phyloP scores from a whole-genome alignment of 92 coral and sea anemone genomes.

The Actinostola sp. region DNA sequence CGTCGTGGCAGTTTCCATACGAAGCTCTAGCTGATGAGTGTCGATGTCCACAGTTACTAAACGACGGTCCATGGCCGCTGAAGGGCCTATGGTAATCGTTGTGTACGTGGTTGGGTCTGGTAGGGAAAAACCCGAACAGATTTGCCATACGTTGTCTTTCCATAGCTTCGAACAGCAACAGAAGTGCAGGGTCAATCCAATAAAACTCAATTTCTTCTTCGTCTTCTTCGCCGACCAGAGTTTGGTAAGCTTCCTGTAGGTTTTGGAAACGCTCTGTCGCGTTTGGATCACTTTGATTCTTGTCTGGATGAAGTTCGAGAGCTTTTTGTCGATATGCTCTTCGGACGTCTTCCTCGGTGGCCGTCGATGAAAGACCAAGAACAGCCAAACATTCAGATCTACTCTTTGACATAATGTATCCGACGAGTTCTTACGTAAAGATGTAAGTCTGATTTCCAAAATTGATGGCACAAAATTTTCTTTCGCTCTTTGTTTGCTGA shows the following conservation, averaged over 20 bases:
- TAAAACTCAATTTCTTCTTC: background rate
- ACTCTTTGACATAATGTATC: constrained; percentile 52
- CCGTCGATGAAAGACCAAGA: constrained; percentile 65
- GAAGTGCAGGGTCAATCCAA: background rate
- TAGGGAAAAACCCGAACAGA: too few relatives aligned
- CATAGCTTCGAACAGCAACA: background rate
- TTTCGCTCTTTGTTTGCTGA: constrained; percentile 7
- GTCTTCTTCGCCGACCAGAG: constrained; percentile 32
- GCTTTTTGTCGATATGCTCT: constrained; percentile 78
- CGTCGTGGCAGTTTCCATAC: background rate
- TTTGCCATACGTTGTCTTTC: background rate
- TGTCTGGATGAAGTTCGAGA: constrained; percentile 78
- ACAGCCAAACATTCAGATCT: constrained; percentile 61
- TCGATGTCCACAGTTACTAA: background rate
- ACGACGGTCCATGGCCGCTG: background rate
- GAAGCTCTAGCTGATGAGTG: background rate
- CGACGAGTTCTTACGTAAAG: background rate
- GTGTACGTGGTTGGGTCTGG: background rate
- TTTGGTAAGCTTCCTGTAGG: constrained; percentile 66
- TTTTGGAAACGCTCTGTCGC: constrained; percentile 70
- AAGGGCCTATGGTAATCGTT: background rate
- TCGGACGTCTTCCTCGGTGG: constrained; percentile 71
- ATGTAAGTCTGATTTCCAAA: background rate
- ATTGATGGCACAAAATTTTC: too few relatives aligned
- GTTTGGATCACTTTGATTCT: constrained; percentile 63